Conservation (phyloP, 2,113 vertebrate genomes). For the Hippopotamus amphibius region DNA sequence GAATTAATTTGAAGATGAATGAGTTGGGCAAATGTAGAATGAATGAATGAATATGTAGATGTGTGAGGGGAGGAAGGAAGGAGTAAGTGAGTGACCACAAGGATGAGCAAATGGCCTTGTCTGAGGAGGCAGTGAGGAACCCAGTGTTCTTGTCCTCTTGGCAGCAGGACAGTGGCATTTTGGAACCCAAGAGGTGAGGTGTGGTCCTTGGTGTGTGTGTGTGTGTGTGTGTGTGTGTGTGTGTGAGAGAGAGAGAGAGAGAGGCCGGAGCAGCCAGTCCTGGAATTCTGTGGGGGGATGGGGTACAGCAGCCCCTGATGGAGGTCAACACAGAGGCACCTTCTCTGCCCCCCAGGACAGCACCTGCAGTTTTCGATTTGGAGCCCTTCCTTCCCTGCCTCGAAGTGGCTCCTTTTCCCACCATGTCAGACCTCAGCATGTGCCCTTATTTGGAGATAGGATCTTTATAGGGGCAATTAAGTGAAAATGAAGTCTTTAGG, state of each 20-base stretch:
- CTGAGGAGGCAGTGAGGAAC: neutral
- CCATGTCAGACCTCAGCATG: neutral
- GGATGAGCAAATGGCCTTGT: neutral
- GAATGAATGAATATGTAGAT: neutral
- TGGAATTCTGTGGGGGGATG: no score
- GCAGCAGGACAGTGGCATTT: neutral
- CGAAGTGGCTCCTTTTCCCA: neutral
- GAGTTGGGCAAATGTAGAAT: neutral
- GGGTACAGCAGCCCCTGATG: neutral
- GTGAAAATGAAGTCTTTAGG: neutral
- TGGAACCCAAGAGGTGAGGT: neutral
- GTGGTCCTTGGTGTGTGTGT: neutral
- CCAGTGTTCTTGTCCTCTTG: neutral
- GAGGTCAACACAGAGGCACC: neutral
- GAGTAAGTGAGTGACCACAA: neutral
- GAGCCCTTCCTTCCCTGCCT: neutral
- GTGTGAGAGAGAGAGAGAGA: accelerated
- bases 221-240: neutral
- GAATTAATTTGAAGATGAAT: neutral
- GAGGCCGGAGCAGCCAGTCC: no score
- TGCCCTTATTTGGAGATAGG: neutral
- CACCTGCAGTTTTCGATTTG: neutral
- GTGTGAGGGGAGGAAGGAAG: neutral
- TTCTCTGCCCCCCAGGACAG: accelerated
- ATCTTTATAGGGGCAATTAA: neutral